A percentile compares a stretch with the other conserved stretches of the same genome.
Evolutionary conservation across 2,797 vertebrate species (phyloP).

Genomic region (Scolopax rusticola): DNA sequence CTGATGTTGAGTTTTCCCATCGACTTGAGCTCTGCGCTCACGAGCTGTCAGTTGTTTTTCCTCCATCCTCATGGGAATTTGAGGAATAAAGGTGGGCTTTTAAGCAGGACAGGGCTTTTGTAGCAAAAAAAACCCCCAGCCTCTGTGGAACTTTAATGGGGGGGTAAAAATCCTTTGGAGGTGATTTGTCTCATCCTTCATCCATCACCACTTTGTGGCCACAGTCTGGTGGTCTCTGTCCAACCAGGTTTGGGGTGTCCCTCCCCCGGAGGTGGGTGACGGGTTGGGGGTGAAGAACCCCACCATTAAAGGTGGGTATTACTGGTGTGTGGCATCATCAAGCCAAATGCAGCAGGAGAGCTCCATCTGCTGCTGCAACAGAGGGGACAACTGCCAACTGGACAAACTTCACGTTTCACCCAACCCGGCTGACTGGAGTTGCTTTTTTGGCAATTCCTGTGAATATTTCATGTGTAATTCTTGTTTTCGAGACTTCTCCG

Average conservation of each 20-base stretch:
- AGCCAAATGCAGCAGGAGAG: rapidly evolving
- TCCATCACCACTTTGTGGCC: too few species aligned
- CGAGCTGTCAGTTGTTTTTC: rapidly evolving
- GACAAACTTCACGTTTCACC: neutral
- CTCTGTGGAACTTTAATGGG: rapidly evolving
- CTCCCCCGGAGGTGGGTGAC: rapidly evolving
- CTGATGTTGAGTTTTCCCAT: neutral
- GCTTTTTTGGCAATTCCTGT: neutral
- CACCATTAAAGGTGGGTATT: too few species aligned
- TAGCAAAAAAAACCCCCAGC: neutral
- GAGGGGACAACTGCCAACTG: rapidly evolving
- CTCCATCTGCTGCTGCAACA: rapidly evolving
- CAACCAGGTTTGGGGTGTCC: rapidly evolving
- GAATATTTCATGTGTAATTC: rapidly evolving
- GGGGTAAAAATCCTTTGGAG: too few species aligned
- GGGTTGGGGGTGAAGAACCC: neutral
- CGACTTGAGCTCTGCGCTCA: rapidly evolving
- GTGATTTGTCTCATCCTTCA: rapidly evolving
- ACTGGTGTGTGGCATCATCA: rapidly evolving
- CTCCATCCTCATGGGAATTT: neutral
- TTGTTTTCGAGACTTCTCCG: rapidly evolving
- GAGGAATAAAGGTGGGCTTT: neutral
- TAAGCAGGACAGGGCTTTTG: neutral
- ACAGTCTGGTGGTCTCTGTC: too few species aligned
- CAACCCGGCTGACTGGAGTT: rapidly evolving